Percentiles rank a stretch among this genome's conserved stretches.
Evolutionary conservation across 2,113 vertebrate genomes (phyloP).

Genomic region (Dendropsophus ebraccatus): DNA sequence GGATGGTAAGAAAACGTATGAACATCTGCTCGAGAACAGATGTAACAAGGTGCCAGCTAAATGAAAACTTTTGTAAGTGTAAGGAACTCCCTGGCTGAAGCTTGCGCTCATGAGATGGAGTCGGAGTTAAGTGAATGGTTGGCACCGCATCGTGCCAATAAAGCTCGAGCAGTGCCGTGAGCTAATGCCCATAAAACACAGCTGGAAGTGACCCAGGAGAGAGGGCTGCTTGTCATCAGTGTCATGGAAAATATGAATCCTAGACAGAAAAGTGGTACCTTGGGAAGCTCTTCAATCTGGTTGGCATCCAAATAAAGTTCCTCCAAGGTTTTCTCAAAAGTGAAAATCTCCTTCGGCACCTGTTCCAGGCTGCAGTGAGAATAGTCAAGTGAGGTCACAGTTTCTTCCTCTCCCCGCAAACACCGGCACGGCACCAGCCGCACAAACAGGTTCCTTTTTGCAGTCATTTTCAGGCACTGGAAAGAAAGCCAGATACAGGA

Average conservation of each 20-base stretch:
- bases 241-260: slow-evolving; percentile 42
- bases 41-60: slow-evolving; percentile 20
- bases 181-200: slow-evolving; percentile 40
- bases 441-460: slow-evolving; percentile 93
- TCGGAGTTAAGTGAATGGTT: slow-evolving; percentile 41
- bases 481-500: background rate
- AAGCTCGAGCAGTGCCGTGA: slow-evolving; percentile 38
- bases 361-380: slow-evolving; percentile 99
- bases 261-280: slow-evolving; percentile 75
- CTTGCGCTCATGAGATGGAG: slow-evolving; percentile 8
- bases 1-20: background rate
- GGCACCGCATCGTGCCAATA: slow-evolving; percentile 33
- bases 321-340: slow-evolving; percentile 97
- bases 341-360: slow-evolving; percentile 98
- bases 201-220: slow-evolving; percentile 27
- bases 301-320: slow-evolving; percentile 99
- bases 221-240: slow-evolving; percentile 49
- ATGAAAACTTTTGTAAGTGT: slow-evolving; percentile 25
- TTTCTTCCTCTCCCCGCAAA: slow-evolving; percentile 95
- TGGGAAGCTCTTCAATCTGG: slow-evolving; percentile 99
- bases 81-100: slow-evolving; percentile 26
- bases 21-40: slow-evolving; percentile 28
- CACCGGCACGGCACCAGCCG: slow-evolving; percentile 97
- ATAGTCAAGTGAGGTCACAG: slow-evolving; percentile 94
- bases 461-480: slow-evolving; percentile 93